Base-by-base conservation (phyloP, 1,140 invertebrate genomes). In the Vanessa atalanta region DNA sequence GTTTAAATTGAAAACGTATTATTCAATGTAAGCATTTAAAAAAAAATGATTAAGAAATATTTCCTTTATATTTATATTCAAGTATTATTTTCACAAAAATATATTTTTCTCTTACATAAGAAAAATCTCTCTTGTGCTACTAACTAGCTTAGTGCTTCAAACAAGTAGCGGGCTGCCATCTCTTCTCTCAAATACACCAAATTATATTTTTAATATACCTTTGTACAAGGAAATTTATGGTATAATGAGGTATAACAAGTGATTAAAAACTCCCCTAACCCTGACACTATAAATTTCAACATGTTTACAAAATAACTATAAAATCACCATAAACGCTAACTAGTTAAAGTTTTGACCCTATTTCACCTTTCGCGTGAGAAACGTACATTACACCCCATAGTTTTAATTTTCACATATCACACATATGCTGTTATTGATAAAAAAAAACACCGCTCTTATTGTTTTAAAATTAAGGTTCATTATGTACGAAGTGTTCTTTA, bases 401-500 rank as follows among this genome's bases (percentile, higher is more conserved):
- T 82, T 81, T 86, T 85, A 86, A 85, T 85, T 88, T 81, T 82
- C 80, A 84, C 80, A 78, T 82, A 83, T 82, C 81, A 71, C 74
- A 78, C 83, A 88, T 79, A 84, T 88, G 86, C 74, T 82, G 77
- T 77, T 74, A 68, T 63, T 75, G 77, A 76, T 73, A 16, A 53
- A 53, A 72, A 72, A 61, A 65, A 63, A 26, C 20, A 20, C n/a
- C 57, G 55, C 57, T n/a, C 70, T 67, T 76, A 68, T 68, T 64
- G 15, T 20, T 47, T 16, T 50, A 43, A 48, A 16, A 43, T 53
- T 76, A 76, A 51, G 65, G 74, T 64, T 55, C 57, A 68, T 47
- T 68, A 15, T 70, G 51, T 26, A 48, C 43, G 47, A 37, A 61
- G 4, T 37, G 53, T 70, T n/a, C 14, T 48, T 20, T 14, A 64